These are phyloP conservation scores for Theretra japonica DNA, from an alignment of 2,888 invertebrate genomes.

Conservation along the genomic window DNA sequence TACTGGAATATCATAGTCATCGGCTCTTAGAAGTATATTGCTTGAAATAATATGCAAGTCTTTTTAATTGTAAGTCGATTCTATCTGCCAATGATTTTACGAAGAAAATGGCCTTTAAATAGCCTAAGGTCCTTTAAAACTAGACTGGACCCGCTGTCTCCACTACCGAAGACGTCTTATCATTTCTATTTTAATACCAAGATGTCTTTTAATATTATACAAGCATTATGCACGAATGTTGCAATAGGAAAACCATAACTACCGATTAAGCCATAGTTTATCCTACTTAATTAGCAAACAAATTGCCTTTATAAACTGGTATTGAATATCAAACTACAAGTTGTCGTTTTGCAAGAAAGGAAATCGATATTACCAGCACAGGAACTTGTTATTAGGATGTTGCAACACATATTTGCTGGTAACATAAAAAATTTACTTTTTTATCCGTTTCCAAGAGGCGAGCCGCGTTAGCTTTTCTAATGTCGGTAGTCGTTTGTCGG, in stretches of 20 bases:
- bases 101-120: too few species aligned
- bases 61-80: too few species aligned
- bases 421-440: conserved; percentile 25
- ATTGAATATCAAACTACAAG: conserved; percentile 23
- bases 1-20: too few species aligned
- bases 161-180: too few species aligned
- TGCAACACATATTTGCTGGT: conserved; percentile 40
- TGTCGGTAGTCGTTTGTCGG: conserved; percentile 16
- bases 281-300: neutral
- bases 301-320: neutral
- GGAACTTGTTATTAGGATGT: conserved; percentile 43
- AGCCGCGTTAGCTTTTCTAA: conserved; percentile 1
- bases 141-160: too few species aligned
- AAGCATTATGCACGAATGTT: neutral
- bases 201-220: neutral
- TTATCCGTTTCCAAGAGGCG: conserved; percentile 19
- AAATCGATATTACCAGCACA: conserved; percentile 39
- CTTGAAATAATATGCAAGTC: too few species aligned
- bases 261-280: neutral
- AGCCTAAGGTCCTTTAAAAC: too few species aligned
- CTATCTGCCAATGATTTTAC: too few species aligned
- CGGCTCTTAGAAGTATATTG: too few species aligned
- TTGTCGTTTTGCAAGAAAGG: conserved; percentile 51
- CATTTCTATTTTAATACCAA: too few species aligned
- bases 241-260: neutral